A percentile compares a stretch with the other conserved stretches of the same genome.
Conservation (phyloP, 2,797 vertebrate species). For the Cuniculus paca region DNA sequence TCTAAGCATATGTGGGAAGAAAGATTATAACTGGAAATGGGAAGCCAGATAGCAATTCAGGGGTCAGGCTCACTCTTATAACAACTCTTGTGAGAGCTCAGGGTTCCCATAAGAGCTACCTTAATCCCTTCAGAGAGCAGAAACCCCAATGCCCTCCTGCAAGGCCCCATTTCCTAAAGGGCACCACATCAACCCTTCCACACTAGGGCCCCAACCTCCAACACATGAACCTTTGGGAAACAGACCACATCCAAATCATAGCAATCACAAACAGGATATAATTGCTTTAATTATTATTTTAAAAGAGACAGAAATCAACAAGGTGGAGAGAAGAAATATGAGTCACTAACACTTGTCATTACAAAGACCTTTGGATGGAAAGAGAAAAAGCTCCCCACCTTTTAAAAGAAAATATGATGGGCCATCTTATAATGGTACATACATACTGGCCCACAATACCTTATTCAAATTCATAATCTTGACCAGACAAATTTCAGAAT, state of each 20-base stretch:
- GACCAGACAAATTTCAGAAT: not conserved
- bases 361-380: not conserved
- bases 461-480: slow-evolving; percentile 34
- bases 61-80: not conserved
- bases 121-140: not conserved
- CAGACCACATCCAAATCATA: not conserved
- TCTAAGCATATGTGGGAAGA: not conserved
- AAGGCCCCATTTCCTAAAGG: not conserved
- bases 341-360: not conserved
- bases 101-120: not conserved
- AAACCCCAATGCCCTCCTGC: not conserved
- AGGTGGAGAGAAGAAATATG: not conserved
- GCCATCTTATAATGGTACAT: not conserved
- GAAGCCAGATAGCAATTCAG: not conserved
- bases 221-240: not conserved
- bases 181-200: not conserved
- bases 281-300: not conserved
- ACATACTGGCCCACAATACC: too few species aligned
- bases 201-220: not conserved
- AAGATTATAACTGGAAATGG: not conserved
- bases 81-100: not conserved
- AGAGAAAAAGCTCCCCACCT: not conserved
- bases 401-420: not conserved
- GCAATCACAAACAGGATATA: not conserved
- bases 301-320: not conserved